A percentile compares a stretch with the other conserved stretches of the same genome.
Evolutionary conservation across 92 coral and sea anemone species (phyloP).

Genomic region (Palythoa grandis): DNA sequence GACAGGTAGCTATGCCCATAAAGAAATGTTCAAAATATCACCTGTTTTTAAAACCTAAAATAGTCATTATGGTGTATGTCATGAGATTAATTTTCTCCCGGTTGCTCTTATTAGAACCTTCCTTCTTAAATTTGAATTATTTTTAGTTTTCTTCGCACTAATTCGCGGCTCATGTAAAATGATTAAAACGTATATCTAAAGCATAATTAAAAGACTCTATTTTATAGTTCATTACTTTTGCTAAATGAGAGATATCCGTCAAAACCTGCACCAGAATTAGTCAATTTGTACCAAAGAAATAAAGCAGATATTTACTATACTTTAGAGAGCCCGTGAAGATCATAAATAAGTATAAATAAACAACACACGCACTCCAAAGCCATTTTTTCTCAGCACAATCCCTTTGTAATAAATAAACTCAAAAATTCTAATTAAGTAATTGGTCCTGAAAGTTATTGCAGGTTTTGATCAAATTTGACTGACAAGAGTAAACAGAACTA

Average conservation of each 20-base stretch:
- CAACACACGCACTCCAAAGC: neutral
- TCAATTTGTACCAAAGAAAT: constrained; percentile 32
- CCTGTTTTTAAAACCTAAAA: neutral
- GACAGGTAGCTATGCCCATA: neutral
- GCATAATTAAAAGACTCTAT: constrained; percentile 32
- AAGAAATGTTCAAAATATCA: neutral
- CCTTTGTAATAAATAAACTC: constrained; percentile 25
- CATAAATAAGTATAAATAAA: neutral
- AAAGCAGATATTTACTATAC: constrained; percentile 29
- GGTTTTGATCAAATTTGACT: constrained; percentile 18
- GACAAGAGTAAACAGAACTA: neutral
- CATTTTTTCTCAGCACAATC: neutral
- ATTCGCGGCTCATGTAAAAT: constrained; percentile 39
- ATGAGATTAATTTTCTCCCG: neutral
- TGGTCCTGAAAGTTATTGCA: constrained; percentile 27
- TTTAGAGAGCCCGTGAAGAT: neutral
- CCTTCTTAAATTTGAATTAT: constrained; percentile 39
- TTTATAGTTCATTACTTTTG: constrained; percentile 8
- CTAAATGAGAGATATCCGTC: constrained; percentile 44
- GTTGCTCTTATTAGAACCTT: constrained; percentile 30
- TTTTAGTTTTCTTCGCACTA: constrained; percentile 9
- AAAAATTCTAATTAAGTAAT: constrained; percentile 35
- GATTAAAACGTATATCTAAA: constrained; percentile 3
- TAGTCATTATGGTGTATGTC: neutral
- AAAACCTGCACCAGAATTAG: constrained; percentile 1